A percentile compares a stretch with the other conserved stretches of the same genome.
Evolutionary conservation across 1,140 invertebrate species (phyloP).

Genomic region (Cryptotermes secundus): DNA sequence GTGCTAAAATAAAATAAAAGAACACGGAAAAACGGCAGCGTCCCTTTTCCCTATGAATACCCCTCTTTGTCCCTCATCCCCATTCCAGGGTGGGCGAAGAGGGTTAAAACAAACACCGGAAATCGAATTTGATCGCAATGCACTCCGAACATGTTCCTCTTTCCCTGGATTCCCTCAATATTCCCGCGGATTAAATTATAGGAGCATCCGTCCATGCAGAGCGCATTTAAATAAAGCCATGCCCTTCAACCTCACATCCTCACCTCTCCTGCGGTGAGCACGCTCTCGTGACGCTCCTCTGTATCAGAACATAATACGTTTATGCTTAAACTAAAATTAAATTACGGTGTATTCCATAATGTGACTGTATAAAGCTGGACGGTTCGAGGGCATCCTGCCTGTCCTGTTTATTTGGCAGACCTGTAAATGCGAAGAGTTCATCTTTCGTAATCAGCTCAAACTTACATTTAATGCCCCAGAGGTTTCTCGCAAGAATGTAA

Average conservation of each 20-base stretch:
- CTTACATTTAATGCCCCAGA: background rate
- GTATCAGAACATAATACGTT: slow-evolving; percentile 2
- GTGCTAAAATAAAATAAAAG: background rate
- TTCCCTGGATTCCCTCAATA: background rate
- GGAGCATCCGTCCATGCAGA: background rate
- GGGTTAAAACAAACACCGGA: slow-evolving; percentile 12
- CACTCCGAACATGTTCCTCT: slow-evolving; percentile 1
- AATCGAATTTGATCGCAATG: slow-evolving; percentile 7
- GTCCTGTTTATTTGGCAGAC: background rate
- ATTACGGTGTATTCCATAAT: background rate
- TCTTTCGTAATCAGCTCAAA: background rate
- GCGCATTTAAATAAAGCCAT: slow-evolving; percentile 17
- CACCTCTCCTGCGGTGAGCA: background rate
- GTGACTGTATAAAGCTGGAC: background rate
- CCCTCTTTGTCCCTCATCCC: background rate
- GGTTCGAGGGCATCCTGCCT: background rate
- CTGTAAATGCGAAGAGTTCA: background rate
- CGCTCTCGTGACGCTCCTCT: background rate
- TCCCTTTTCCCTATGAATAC: background rate
- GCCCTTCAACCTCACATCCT: background rate
- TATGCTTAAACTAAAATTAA: background rate
- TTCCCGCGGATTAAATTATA: background rate
- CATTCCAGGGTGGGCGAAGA: background rate
- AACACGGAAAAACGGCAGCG: background rate
- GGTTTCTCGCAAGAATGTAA: no score